Evolutionary conservation across 1,140 invertebrate species (phyloP).

Genomic region (Papilio polytes): DNA sequence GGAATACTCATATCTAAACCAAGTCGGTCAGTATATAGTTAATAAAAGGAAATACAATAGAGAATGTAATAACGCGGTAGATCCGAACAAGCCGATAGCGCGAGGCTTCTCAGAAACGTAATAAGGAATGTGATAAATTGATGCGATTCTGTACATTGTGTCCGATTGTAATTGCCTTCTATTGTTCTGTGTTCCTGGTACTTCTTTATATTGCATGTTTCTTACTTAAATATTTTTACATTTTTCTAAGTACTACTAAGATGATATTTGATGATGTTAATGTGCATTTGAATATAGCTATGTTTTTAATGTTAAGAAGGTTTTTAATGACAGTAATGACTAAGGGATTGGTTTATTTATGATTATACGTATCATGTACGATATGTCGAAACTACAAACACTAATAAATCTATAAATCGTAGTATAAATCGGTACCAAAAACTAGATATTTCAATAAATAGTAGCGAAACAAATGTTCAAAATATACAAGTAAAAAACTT

Average conservation of each 20-base stretch:
- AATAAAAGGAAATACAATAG: slow-evolving; percentile 8
- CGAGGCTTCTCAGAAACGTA: slow-evolving; percentile 9
- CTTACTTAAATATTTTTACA: not conserved
- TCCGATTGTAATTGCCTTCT: not conserved
- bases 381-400: too few species aligned
- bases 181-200: slow-evolving; percentile 8
- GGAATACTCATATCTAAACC: not conserved
- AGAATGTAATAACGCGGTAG: not conserved
- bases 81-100: slow-evolving; percentile 7
- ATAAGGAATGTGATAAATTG: slow-evolving; percentile 25
- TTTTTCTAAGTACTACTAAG: not conserved
- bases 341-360: too few species aligned
- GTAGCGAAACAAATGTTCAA: not conserved
- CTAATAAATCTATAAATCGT: not conserved
- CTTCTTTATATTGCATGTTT: not conserved
- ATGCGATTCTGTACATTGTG: slow-evolving; percentile 11
- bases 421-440: not conserved
- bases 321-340: too few species aligned
- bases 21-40: not conserved
- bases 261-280: too few species aligned
- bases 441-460: not conserved
- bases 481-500: not conserved
- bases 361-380: not conserved
- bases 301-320: too few species aligned
- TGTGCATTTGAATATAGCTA: too few species aligned